A percentile compares a stretch with the other conserved stretches of the same genome.
phyloP scores from a whole-genome alignment of 2,113 vertebrate species.

The Puffinus mauretanicus region DNA sequence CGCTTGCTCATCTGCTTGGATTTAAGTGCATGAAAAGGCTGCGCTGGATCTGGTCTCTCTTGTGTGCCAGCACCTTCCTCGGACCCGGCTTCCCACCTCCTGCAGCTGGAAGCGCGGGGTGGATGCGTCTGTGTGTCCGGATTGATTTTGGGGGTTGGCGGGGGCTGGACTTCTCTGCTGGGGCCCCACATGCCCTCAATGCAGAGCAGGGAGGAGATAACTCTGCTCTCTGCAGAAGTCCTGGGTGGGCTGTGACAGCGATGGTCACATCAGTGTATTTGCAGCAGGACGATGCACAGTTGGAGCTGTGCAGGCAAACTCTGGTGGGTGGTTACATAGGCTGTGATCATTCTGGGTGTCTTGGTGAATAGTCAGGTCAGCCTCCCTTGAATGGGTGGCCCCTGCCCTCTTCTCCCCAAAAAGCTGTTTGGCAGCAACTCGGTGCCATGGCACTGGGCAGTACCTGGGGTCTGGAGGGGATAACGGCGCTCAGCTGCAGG shows the following conservation, averaged over 20 bases:
- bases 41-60: neutral
- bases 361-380: neutral
- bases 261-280: no score
- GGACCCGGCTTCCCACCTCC: neutral
- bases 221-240: neutral
- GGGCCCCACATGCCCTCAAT: neutral
- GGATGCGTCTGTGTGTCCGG: fast-evolving
- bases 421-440: neutral
- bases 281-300: neutral
- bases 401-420: neutral
- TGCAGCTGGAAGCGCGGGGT: neutral
- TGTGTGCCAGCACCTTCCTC: neutral
- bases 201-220: neutral
- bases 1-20: neutral
- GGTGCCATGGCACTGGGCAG: neutral
- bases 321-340: neutral
- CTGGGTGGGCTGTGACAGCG: neutral
- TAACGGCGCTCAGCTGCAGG: neutral
- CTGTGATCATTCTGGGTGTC: neutral
- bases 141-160: neutral
- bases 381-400: neutral
- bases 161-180: neutral
- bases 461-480: neutral
- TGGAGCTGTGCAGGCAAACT: neutral
- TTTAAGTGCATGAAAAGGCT: neutral